Evolutionary conservation across 2,113 vertebrate species (phyloP), one percentile per base, ranked within the genome.

Genomic region (Leuciscus idus): DNA sequence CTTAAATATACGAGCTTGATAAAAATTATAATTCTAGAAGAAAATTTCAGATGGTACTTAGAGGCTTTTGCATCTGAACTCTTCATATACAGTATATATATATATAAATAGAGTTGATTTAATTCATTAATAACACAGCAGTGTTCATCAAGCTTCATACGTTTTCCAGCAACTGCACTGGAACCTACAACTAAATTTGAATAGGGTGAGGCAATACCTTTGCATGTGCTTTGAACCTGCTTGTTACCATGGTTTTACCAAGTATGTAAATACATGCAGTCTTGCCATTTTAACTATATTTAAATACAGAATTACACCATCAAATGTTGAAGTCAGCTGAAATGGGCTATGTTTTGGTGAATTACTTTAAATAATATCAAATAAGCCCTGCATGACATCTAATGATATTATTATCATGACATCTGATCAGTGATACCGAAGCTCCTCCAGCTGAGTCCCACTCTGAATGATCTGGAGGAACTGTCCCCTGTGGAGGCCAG

Each of bases 391-490:
- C 26, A 26, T 26, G 26, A 26, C 26, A 26, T 26, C 26, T 26
- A 26, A 26, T 26, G 26, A 26, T 26, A 26, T 26, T 26, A 26
- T 26, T 26, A 26, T 26, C 26, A 26, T 26, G 26, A 26, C 26
- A 26, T 26, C 26, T 26, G 26, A 26, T 26, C 26, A 26, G 26
- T 26, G 26, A 26, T 26, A 26, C 26, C 1, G 48, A 95, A 92
- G 70, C 89, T 95, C 28, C 87, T 91, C 28, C 73, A 73, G 55
- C 6, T 91, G 73, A 8, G 12, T 1, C 89, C 91, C 6, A 76
- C 87, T 4, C 83, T 95, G 73, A 84, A 92, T 23, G 93, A 95
- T 88, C 87, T 96, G 3, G 89, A 93, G 84, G 94, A 96, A 74
- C 90, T 95, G 66, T 64, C 80, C 4, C 94, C 93, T 9, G 61